Evolutionary conservation across 2,113 vertebrate genomes (phyloP), one percentile per base, ranked within the genome.

Genomic region (Toxotes chatareus): DNA sequence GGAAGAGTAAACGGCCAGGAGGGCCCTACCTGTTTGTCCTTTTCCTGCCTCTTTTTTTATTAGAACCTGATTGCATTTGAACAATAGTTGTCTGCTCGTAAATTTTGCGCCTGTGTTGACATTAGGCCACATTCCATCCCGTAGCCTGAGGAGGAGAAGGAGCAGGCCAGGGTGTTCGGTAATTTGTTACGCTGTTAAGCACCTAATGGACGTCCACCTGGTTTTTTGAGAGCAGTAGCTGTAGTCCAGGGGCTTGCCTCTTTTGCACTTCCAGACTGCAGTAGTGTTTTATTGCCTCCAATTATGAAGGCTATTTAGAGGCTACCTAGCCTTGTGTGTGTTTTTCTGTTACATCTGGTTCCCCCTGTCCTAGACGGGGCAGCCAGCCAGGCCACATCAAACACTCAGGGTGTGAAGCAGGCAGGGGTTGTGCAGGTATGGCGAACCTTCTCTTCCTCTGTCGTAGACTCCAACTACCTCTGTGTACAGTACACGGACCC

Each of bases 141-240:
- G 31, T 84, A 76, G 94, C 89, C 95, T 23, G 67, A 88, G 91
- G 88, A 89, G 87, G 70, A 73, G 88, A 91, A 86, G 49, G 89
- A 83, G 86, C 86, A 86, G 80, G 53, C 67, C 77, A 57, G 91
- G 92, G 89, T 91, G 88, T 95, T 81, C 21, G 76, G 75, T 92
- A 79, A 95, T 96, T 96, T 96, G 94, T 95, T 94, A 93, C 85
- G 56, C 86, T 81, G 91, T 94, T 95, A 93, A 93, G 91, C 78
- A 87, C 84, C 79, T 93, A 95, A 95, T 93, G 86, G 92, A 89
- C 78, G 83, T 90, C 93, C 92, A 91, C 85, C 89, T 95, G 91
- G 90, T 91, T 92, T 27, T 90, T 93, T 85, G 87, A 91, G 92
- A 87, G 90, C 85, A 81, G 87, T 87, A 86, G 90, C 86, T 81